Base-by-base conservation (phyloP, 2,797 vertebrate species). In the Sebastes itinus region DNA sequence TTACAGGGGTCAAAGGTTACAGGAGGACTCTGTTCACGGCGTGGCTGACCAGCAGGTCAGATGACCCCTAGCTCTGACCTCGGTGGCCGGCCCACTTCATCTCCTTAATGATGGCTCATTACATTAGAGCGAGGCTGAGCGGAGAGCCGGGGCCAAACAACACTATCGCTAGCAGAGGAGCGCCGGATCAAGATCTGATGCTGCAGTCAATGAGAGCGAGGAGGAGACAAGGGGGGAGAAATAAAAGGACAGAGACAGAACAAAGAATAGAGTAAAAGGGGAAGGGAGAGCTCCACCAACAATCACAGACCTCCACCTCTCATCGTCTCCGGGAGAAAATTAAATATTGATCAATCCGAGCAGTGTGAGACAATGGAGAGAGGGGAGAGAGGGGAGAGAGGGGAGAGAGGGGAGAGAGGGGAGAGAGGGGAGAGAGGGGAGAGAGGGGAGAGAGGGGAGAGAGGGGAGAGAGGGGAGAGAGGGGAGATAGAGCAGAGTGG, bases 321-420 rank as follows among this genome's bases (percentile, higher is more conserved):
- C 87, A 87, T 89, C 77, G 87, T 95, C 93, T 95, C 94, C 12
- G 83, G 81, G 94, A 96, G 96, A 97, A 98, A 98, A 98, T 97
- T 96, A 97, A 97, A 96, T 97, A 97, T 97, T 97, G 97, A 97
- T 97, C 96, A 96, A 87, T 88, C 72, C 89, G 82, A 92, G 95
- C 93, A 88, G 92, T 87, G 94, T 85, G 92, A 96, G 95, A 96
- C 94, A 95, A 96, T 83, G 88, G 89, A 79, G 86, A 80, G 67
- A 35, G 27, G 55, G 38, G 64, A 91, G 90, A 95, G 33, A 35
- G 33, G 4, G 33, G 33, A 35, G 33, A 11, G 32, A 33, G 3
- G 9, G 9, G 32, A 33, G 9, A 33, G 32, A 30, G 28, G 6
- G 28, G 6, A 28, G 28, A 25, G 25, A 25, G 25, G 25, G 25